These are phyloP conservation scores for Mastomys coucha DNA, from an alignment of 2,113 vertebrate species.

Conservation along the genomic window DNA sequence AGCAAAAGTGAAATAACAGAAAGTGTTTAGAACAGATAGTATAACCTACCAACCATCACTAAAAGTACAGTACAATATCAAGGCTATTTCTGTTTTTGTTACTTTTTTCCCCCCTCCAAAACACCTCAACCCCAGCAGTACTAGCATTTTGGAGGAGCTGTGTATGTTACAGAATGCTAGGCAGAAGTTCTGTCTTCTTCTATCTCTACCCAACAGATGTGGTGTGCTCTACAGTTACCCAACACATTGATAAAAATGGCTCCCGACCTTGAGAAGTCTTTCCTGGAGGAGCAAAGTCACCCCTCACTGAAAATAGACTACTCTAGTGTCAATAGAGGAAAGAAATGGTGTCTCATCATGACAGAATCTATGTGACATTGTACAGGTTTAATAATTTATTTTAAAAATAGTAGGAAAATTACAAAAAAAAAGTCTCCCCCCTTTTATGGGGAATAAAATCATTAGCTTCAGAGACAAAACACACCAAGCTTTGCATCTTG, in stretches of 20 bases:
- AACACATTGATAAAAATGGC: background rate
- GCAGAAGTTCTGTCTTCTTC: background rate
- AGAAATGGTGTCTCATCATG: background rate
- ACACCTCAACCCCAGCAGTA: background rate
- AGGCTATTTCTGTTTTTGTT: background rate
- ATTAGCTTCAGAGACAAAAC: constrained; percentile 2
- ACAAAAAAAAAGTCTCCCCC: background rate
- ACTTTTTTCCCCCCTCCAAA: background rate
- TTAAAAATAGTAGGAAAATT: background rate
- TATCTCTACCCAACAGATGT: background rate
- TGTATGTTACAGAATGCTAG: background rate
- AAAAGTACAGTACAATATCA: background rate
- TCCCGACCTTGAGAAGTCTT: background rate
- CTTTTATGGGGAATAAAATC: background rate
- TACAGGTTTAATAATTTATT: background rate
- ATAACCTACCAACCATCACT: background rate
- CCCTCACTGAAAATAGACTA: background rate
- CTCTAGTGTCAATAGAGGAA: background rate
- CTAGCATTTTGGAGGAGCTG: background rate
- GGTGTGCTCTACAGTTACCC: background rate
- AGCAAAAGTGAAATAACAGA: background rate
- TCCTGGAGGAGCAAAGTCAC: background rate
- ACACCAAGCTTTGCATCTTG: constrained; percentile 1
- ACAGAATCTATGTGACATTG: background rate
- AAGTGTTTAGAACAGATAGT: constrained; percentile 16